Conservation (phyloP, 2,888 invertebrate genomes). For the Heliconius sara region DNA sequence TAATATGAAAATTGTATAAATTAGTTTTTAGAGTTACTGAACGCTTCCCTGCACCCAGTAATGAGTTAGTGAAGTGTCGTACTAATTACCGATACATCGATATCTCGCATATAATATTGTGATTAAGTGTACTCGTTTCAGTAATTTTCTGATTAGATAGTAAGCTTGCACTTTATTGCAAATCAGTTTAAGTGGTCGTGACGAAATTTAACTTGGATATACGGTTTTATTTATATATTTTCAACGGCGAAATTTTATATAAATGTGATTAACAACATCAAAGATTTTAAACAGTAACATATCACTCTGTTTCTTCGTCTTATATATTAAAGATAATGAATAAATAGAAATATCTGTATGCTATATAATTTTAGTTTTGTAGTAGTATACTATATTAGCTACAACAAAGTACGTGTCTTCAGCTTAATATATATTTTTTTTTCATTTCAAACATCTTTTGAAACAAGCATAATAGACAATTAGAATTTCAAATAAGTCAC, state of each 20-base stretch:
- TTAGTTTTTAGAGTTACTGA: slow-evolving; percentile 46
- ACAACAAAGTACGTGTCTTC: no score
- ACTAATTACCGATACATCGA: slow-evolving; percentile 53
- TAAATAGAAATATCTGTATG: no score
- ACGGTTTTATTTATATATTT: neutral
- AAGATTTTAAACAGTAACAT: no score
- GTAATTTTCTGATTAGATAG: slow-evolving; percentile 43
- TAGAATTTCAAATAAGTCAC: neutral
- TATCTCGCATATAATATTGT: slow-evolving; percentile 37
- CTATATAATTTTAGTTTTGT: neutral
- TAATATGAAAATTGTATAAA: neutral
- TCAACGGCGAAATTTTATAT: neutral
- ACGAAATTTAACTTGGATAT: slow-evolving; percentile 10
- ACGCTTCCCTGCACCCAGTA: slow-evolving; percentile 60
- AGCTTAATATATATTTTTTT: neutral
- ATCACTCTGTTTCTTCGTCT: neutral
- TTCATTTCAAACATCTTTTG: neutral
- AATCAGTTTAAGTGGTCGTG: slow-evolving; percentile 33
- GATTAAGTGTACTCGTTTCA: slow-evolving; percentile 38
- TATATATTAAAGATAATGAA: no score
- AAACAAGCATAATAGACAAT: neutral
- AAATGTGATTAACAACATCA: neutral
- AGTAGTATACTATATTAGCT: no score
- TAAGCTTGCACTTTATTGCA: slow-evolving; percentile 37
- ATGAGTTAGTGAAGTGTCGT: slow-evolving; percentile 58